A percentile compares a stretch with the other conserved stretches of the same genome.
These are phyloP conservation scores for Crepidodera aurea DNA, from an alignment of 2,888 invertebrate genomes.

Conservation along the genomic window DNA sequence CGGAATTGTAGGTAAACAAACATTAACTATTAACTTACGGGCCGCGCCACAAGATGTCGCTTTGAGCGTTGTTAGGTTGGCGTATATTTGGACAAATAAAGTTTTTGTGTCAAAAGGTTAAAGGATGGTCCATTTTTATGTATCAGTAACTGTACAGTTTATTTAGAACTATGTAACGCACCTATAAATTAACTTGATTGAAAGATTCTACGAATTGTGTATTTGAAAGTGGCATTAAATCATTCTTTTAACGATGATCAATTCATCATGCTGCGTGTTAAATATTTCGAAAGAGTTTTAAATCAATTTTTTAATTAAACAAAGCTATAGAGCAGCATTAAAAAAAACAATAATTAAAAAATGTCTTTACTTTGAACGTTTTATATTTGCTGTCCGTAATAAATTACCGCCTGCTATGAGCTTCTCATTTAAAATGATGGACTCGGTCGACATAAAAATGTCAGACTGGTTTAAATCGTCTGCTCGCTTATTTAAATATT, in stretches of 20 bases:
- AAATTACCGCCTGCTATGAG: slow-evolving; percentile 34
- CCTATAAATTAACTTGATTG: too few species aligned
- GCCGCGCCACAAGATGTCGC: too few species aligned
- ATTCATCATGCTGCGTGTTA: background rate
- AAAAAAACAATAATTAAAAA: slow-evolving; percentile 13
- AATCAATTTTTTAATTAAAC: slow-evolving; percentile 13
- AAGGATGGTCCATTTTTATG: too few species aligned
- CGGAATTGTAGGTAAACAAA: too few species aligned
- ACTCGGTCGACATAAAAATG: slow-evolving; percentile 45
- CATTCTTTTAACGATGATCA: background rate
- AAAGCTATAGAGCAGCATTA: background rate
- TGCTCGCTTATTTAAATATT: slow-evolving; percentile 58
- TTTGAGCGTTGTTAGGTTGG: too few species aligned
- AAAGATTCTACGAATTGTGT: too few species aligned
- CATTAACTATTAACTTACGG: too few species aligned
- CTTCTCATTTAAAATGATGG: slow-evolving; percentile 44
- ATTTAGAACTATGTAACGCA: too few species aligned
- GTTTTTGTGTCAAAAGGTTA: too few species aligned
- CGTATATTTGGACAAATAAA: too few species aligned
- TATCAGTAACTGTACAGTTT: too few species aligned
- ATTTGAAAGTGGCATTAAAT: background rate
- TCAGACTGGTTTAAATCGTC: slow-evolving; percentile 52
- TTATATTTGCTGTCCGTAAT: slow-evolving; percentile 21
- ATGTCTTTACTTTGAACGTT: slow-evolving; percentile 19
- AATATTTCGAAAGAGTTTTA: background rate